Percentiles rank a stretch among this genome's conserved stretches.
Evolutionary conservation across 2,797 vertebrate genomes (phyloP).

Genomic region (Falco columbarius): DNA sequence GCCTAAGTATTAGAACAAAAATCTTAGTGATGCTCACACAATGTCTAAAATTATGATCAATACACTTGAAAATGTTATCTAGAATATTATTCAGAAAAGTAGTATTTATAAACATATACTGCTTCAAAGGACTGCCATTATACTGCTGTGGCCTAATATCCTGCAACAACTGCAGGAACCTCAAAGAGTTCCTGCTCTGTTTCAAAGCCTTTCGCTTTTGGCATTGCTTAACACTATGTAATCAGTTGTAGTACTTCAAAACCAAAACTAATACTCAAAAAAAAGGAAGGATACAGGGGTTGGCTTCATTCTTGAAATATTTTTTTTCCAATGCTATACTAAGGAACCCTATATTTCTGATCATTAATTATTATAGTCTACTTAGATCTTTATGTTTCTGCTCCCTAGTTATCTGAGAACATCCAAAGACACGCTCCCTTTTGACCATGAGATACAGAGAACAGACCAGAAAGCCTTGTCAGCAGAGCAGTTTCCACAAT

Average conservation of each 20-base stretch:
- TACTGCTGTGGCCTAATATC: neutral
- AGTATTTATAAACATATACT: neutral
- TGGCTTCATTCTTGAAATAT: neutral
- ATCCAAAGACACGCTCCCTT: neutral
- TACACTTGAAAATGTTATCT: neutral
- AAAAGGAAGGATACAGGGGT: neutral
- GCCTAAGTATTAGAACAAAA: neutral
- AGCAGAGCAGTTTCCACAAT: neutral
- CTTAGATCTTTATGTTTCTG: neutral
- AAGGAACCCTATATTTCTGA: neutral
- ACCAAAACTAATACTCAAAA: neutral
- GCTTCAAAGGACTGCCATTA: neutral
- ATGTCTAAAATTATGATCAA: neutral
- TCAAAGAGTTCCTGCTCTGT: neutral
- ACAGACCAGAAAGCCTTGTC: neutral
- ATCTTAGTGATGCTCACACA: neutral
- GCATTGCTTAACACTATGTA: neutral
- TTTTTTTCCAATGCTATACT: neutral
- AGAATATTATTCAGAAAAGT: neutral
- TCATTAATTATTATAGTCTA: neutral
- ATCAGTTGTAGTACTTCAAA: neutral
- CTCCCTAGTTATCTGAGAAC: neutral
- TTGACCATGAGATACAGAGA: neutral
- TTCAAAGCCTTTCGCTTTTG: neutral
- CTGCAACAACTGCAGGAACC: neutral